These are phyloP conservation scores for Gobio occitaniae DNA, from an alignment of 2,797 vertebrate genomes.

Conservation along the genomic window DNA sequence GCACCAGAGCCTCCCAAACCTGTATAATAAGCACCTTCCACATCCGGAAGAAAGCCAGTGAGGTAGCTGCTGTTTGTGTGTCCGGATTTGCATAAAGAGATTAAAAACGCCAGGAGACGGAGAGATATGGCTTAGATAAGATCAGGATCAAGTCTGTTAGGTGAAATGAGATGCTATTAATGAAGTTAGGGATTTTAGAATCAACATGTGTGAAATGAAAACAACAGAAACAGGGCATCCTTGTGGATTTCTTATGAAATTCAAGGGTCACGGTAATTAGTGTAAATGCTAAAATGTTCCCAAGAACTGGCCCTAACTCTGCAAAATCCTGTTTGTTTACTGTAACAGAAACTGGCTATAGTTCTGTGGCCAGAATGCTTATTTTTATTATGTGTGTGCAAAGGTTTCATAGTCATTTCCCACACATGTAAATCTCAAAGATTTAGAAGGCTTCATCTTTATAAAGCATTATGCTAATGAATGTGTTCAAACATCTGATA, in stretches of 20 bases:
- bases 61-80: slow-evolving; percentile 11
- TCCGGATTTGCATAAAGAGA: slow-evolving; percentile 31
- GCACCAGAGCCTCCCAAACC: slow-evolving; percentile 3
- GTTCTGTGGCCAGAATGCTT: background rate
- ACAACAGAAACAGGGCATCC: background rate
- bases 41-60: background rate
- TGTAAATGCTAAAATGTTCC: slow-evolving; percentile 26
- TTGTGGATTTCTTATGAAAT: slow-evolving; percentile 14
- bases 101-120: slow-evolving; percentile 22
- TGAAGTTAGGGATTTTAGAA: slow-evolving; percentile 19
- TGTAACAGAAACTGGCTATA: background rate
- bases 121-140: slow-evolving; percentile 37
- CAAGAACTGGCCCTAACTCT: slow-evolving; percentile 5
- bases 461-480: background rate
- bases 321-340: slow-evolving; percentile 38
- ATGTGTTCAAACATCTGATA: background rate
- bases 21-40: slow-evolving; percentile 47
- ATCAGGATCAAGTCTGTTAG: slow-evolving; percentile 28
- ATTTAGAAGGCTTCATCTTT: background rate
- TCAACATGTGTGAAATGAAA: slow-evolving; percentile 25
- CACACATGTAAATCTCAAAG: background rate
- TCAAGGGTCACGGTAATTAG: background rate
- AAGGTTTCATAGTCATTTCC: background rate
- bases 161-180: slow-evolving; percentile 21
- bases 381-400: background rate